Evolutionary conservation across 2,113 vertebrate genomes (phyloP).

Genomic region (Python bivittatus): DNA sequence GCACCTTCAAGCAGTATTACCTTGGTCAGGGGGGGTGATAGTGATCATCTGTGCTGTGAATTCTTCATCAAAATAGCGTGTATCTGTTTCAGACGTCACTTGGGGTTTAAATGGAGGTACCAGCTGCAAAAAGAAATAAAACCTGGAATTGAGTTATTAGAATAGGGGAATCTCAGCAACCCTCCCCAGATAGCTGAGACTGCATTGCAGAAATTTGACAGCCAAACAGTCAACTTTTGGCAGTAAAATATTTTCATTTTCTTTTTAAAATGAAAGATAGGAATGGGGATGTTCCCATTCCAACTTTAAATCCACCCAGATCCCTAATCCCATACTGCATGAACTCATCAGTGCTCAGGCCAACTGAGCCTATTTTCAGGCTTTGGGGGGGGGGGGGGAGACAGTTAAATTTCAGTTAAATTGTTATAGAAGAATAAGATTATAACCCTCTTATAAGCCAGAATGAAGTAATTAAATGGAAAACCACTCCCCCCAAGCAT

Average conservation of each 20-base stretch:
- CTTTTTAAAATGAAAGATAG: neutral
- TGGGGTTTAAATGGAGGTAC: slow-evolving; percentile 92
- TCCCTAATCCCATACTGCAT: neutral
- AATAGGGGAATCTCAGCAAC: neutral
- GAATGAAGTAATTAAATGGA: neutral
- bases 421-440: neutral
- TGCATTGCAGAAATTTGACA: neutral
- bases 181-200: neutral
- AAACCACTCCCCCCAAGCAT: neutral
- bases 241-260: neutral
- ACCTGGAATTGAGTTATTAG: neutral
- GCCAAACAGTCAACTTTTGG: neutral
- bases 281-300: neutral
- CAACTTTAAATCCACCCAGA: neutral
- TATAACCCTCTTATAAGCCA: neutral
- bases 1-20: slow-evolving; percentile 66
- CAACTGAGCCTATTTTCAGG: neutral
- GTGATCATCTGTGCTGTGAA: slow-evolving; percentile 96
- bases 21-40: slow-evolving; percentile 96
- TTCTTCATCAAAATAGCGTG: slow-evolving; percentile 94
- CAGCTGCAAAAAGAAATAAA: slow-evolving; percentile 73
- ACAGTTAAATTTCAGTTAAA: neutral
- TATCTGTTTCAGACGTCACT: slow-evolving; percentile 94
- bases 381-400: neutral
- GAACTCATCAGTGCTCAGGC: neutral